These are phyloP conservation scores for Blastomussa wellsi DNA, from an alignment of 92 coral and sea anemone species.

Conservation along the genomic window DNA sequence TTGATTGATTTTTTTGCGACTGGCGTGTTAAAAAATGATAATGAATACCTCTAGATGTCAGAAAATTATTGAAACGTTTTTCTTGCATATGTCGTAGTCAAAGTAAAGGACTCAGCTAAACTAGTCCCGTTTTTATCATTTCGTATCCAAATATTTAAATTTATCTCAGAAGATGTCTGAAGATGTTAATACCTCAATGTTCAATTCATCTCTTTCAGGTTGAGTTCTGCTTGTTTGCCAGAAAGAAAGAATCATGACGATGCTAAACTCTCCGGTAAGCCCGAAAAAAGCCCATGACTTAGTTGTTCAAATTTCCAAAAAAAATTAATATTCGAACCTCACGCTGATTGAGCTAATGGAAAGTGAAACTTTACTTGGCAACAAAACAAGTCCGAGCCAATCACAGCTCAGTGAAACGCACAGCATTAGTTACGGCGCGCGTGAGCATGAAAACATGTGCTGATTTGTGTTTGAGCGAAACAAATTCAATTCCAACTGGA, in stretches of 20 bases:
- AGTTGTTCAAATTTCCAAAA: no score
- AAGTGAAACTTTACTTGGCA: no score
- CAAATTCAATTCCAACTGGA: no score
- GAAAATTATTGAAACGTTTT: neutral
- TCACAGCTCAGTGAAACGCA: no score
- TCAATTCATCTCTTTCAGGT: slow-evolving; percentile 3
- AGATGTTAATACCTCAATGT: neutral
- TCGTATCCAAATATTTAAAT: neutral
- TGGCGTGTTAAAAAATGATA: neutral
- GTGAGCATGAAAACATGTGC: no score
- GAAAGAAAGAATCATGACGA: neutral
- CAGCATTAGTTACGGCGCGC: no score
- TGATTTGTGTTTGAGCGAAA: no score
- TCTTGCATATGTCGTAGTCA: neutral
- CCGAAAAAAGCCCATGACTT: neutral
- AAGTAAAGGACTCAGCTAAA: neutral
- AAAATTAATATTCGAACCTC: no score
- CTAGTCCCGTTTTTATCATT: no score
- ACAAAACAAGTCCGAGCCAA: no score
- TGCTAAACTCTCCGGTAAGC: slow-evolving; percentile 2
- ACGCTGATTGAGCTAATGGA: no score
- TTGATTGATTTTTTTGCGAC: no score
- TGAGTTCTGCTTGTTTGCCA: neutral
- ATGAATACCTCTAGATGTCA: neutral
- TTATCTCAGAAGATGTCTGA: neutral